Base-by-base conservation (phyloP, 1,140 invertebrate species). In the Radopholus similis region DNA sequence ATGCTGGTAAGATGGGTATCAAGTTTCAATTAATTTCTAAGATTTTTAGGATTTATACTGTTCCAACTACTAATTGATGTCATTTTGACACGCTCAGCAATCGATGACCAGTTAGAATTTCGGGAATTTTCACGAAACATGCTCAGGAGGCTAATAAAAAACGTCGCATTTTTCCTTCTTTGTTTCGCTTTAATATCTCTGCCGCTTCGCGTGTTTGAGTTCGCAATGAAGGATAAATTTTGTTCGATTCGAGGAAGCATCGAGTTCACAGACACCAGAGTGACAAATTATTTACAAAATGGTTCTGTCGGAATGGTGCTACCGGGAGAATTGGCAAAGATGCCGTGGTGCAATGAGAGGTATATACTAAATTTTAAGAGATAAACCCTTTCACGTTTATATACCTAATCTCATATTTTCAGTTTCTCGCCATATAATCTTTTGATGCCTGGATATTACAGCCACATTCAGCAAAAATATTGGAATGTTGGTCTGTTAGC, bases 381-480 rank as follows among this genome's bases (percentile, higher is more conserved):
- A 23, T 37, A 65, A 65, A 63, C 62, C 15, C 35, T 42, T 53
- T 57, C n/a, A 53, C 9, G 9, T 70, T 72, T 44, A n/a, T 11
- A 4, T 47, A n/a, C n/a, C n/a, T n/a, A n/a, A 38, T 47, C 5
- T 47, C 18, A 26, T 71, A 5, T 40, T 51, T 60, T 5, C n/a
- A 72, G 68, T 44, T 32, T 49, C 59, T 38, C 44, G 4, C 35
- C 21, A 18, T 28, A 32, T 15, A 30, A 35, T 51, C 18, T 77
- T 28, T 34, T 75, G 26, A 30, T 74, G 28, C 74, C 74, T 15
- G 35, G 34, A 15, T 76, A 73, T 55, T 76, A 76, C 35, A 9
- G 49, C n/a, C 26, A 38, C 32, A 54, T 76, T 35, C 74, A 76
- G 59, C 32, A 75, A 35, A 77, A 76, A 44, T 76, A 76, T 59